These are phyloP conservation scores for Drosophila chauvacae DNA, from an alignment of 1,140 invertebrate species.

Conservation along the genomic window DNA sequence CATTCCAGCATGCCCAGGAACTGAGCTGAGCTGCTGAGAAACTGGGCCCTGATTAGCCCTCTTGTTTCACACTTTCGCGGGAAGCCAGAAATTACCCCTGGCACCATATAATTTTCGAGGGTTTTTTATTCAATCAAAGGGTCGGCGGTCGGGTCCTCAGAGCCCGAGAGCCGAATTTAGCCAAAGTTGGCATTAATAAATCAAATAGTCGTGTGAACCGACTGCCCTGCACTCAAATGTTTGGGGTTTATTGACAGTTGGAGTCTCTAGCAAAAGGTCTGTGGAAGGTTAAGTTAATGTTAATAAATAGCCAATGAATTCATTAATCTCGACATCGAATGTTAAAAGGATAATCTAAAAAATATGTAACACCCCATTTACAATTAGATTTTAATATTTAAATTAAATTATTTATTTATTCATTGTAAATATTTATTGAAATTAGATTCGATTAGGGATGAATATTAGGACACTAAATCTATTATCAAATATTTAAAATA, in stretches of 20 bases:
- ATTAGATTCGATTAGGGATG: too few relatives aligned
- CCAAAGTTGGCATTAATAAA: constrained; percentile 70
- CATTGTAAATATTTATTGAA: too few relatives aligned
- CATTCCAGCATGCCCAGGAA: constrained; percentile 62
- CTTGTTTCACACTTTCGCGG: constrained; percentile 75
- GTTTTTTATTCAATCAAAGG: constrained; percentile 75
- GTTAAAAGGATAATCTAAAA: not conserved
- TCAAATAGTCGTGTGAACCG: constrained; percentile 79
- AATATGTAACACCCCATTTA: not conserved
- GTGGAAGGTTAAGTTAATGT: not conserved
- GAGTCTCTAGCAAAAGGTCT: not conserved
- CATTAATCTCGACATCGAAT: too few relatives aligned
- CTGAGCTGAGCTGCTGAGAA: not conserved
- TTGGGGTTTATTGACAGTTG: constrained; percentile 30
- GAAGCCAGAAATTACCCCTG: constrained; percentile 60
- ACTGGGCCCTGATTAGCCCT: constrained; percentile 65
- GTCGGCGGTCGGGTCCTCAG: constrained; percentile 40
- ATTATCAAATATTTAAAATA: too few relatives aligned
- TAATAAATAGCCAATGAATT: not conserved
- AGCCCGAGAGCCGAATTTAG: constrained; percentile 22
- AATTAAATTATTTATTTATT: not conserved
- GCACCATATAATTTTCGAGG: constrained; percentile 70
- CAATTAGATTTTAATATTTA: not conserved
- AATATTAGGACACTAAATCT: too few relatives aligned
- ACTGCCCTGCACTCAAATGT: constrained; percentile 42